Percentiles rank a stretch among this genome's conserved stretches.
These are phyloP conservation scores for Morinoia aosen DNA, from an alignment of 2,888 invertebrate genomes.

Conservation along the genomic window DNA sequence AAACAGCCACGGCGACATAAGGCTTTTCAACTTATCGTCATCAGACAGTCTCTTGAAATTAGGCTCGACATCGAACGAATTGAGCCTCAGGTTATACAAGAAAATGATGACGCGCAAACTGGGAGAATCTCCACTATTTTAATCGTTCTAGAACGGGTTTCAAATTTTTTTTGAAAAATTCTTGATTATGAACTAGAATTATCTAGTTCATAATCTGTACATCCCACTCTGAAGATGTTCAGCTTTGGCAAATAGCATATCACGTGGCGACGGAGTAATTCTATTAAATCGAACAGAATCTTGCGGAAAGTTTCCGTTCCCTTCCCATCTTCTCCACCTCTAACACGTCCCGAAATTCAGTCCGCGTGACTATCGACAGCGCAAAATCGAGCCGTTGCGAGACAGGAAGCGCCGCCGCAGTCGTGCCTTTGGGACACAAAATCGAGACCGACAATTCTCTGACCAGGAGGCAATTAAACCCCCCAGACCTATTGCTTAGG, in stretches of 20 bases:
- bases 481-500: neutral
- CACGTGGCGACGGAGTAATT: neutral
- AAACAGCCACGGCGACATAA: neutral
- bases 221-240: neutral
- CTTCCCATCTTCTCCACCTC: neutral
- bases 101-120: neutral
- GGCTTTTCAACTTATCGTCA: neutral
- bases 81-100: neutral
- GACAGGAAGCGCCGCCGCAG: slow-evolving; percentile 9
- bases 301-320: neutral
- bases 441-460: slow-evolving; percentile 1
- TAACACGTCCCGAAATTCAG: neutral
- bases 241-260: neutral
- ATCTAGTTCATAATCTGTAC: neutral
- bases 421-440: neutral
- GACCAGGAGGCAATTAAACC: neutral
- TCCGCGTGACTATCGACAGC: neutral
- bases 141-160: no score
- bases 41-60: neutral
- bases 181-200: no score
- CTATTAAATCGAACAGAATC: neutral
- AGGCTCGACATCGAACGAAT: neutral
- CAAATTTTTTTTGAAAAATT: no score
- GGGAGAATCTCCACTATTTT: no score
- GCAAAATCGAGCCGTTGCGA: neutral